These are phyloP conservation scores for Petrocephalus microphthalmus DNA, from an alignment of 2,113 vertebrate species.

Conservation along the genomic window DNA sequence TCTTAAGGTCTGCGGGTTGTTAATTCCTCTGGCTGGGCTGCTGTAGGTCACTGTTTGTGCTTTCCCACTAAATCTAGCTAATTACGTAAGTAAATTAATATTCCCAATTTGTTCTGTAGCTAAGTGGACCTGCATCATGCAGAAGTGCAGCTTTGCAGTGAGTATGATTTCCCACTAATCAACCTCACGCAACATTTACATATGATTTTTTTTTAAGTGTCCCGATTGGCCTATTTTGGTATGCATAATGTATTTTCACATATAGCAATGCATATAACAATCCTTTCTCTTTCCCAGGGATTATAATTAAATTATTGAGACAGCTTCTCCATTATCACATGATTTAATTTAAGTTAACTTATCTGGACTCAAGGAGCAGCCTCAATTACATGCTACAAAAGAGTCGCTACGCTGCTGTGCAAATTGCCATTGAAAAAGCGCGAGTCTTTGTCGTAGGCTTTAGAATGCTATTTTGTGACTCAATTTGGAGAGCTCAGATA, in stretches of 20 bases:
- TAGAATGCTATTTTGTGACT: constrained; percentile 71
- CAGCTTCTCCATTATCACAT: constrained; percentile 7
- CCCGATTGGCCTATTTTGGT: background rate
- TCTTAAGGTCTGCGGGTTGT: background rate
- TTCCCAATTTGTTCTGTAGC: background rate
- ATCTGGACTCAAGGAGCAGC: constrained; percentile 8
- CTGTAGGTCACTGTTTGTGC: background rate
- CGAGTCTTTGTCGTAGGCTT: constrained; percentile 50
- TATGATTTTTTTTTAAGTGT: background rate
- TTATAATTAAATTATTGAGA: constrained; percentile 9
- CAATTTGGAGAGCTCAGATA: constrained; percentile 65
- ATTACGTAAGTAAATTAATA: background rate
- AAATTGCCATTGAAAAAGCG: constrained; percentile 51
- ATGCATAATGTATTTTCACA: background rate
- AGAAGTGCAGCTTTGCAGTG: background rate
- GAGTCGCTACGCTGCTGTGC: constrained; percentile 55
- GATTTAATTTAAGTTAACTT: constrained; percentile 19
- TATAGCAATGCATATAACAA: background rate
- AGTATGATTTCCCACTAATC: background rate
- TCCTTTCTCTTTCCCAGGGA: background rate
- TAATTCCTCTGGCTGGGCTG: background rate
- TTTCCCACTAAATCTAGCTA: background rate
- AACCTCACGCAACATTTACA: background rate
- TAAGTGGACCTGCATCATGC: background rate
- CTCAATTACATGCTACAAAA: constrained; percentile 36